These are phyloP conservation scores for Thalpophila matura DNA, from an alignment of 2,888 invertebrate species.

Conservation along the genomic window DNA sequence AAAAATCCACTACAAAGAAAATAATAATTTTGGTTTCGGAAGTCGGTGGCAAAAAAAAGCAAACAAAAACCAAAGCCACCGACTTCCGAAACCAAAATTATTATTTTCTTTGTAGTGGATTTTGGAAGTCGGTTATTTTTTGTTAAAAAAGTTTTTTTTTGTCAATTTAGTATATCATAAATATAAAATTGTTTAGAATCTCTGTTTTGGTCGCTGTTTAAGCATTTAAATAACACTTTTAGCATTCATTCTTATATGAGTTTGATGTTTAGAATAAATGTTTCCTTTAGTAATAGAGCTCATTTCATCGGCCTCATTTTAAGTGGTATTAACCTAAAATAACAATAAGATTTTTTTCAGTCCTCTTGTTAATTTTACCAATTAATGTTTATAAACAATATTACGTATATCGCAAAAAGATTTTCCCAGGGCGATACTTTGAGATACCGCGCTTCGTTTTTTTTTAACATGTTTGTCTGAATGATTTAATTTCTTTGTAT, in stretches of 20 bases:
- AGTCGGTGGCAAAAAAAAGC: no score
- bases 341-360: not conserved
- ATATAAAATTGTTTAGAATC: no score
- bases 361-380: slow-evolving; percentile 5
- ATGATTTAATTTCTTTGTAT: not conserved
- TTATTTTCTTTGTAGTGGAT: no score
- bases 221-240: not conserved
- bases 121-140: no score
- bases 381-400: slow-evolving; percentile 8
- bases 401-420: not conserved
- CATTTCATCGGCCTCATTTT: not conserved
- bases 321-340: slow-evolving; percentile 2
- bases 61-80: no score
- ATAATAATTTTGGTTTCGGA: no score
- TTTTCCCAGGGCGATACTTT: slow-evolving; percentile 7
- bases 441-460: not conserved
- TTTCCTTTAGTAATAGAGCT: slow-evolving; percentile 1
- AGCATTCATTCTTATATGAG: not conserved
- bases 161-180: no score
- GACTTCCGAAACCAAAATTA: no score
- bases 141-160: no score
- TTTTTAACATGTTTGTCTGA: slow-evolving; percentile 5
- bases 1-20: no score
- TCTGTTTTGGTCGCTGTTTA: not conserved
- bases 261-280: not conserved